These are phyloP conservation scores for Ophioninae sp. DNA, from an alignment of 2,888 invertebrate genomes.

Conservation along the genomic window DNA sequence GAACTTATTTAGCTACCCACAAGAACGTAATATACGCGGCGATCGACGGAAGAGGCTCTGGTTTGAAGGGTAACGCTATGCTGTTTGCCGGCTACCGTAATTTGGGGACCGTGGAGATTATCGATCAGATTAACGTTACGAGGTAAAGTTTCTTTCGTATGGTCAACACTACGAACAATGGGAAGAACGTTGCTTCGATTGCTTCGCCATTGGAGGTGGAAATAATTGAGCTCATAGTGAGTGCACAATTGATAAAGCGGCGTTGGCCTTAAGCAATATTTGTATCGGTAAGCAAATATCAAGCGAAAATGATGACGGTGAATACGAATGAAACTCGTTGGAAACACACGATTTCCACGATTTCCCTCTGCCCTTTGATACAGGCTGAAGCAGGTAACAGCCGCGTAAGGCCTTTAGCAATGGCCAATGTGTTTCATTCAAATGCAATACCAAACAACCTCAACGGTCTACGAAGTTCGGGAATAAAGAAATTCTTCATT, in stretches of 20 bases:
- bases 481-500: background rate
- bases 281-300: background rate
- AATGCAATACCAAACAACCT: background rate
- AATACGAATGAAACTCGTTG: too few species aligned
- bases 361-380: background rate
- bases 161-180: background rate
- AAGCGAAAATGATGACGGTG: background rate
- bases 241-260: too few species aligned
- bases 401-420: too few species aligned
- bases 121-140: slow-evolving; percentile 94
- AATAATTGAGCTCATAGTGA: too few species aligned
- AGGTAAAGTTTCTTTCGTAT: slow-evolving; percentile 81
- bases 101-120: slow-evolving; percentile 94
- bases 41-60: slow-evolving; percentile 96
- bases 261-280: background rate
- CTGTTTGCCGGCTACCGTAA: slow-evolving; percentile 91
- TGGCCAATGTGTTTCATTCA: too few species aligned
- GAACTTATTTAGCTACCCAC: slow-evolving; percentile 91
- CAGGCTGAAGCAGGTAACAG: too few species aligned
- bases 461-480: background rate
- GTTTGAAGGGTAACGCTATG: slow-evolving; percentile 91
- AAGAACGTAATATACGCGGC: slow-evolving; percentile 93
- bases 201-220: too few species aligned
- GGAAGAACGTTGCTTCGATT: background rate
- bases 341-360: too few species aligned